Conservation (phyloP, 2,888 invertebrate species). For the Orthonychiurus folsomi region DNA sequence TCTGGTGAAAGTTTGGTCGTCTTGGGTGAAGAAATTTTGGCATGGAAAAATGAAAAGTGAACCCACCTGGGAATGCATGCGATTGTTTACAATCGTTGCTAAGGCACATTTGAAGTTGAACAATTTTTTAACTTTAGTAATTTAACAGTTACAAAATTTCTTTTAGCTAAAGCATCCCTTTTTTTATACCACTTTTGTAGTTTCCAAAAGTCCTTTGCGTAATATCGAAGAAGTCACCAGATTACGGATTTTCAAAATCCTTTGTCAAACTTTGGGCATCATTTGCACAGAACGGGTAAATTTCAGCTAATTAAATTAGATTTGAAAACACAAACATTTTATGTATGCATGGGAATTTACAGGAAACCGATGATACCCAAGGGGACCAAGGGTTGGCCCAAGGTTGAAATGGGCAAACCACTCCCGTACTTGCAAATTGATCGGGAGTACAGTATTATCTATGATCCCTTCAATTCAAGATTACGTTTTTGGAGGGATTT, state of each 20-base stretch:
- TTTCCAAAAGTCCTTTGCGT: constrained; percentile 8
- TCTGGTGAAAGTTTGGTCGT: too few species aligned
- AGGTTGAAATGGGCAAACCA: neutral
- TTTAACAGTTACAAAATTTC: too few species aligned
- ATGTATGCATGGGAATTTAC: neutral
- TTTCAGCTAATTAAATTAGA: neutral
- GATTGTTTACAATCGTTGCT: too few species aligned
- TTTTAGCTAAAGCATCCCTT: too few species aligned
- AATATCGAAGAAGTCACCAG: neutral
- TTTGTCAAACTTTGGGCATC: constrained; percentile 21
- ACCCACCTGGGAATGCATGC: too few species aligned
- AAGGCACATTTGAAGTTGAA: too few species aligned
- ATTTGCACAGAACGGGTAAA: constrained; percentile 25
- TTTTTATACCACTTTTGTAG: too few species aligned
- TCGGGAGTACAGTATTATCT: neutral
- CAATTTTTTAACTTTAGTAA: too few species aligned
- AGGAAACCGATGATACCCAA: neutral
- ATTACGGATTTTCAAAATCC: constrained; percentile 24
- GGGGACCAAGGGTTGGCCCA: neutral
- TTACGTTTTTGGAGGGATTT: constrained; percentile 12
- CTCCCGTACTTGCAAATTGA: constrained; percentile 8
- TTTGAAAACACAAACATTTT: neutral
- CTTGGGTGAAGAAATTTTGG: too few species aligned
- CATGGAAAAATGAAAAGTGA: too few species aligned
- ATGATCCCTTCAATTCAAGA: neutral